These are phyloP conservation scores for Tympanoctomys barrerae DNA, from an alignment of 2,797 vertebrate genomes.

Conservation along the genomic window DNA sequence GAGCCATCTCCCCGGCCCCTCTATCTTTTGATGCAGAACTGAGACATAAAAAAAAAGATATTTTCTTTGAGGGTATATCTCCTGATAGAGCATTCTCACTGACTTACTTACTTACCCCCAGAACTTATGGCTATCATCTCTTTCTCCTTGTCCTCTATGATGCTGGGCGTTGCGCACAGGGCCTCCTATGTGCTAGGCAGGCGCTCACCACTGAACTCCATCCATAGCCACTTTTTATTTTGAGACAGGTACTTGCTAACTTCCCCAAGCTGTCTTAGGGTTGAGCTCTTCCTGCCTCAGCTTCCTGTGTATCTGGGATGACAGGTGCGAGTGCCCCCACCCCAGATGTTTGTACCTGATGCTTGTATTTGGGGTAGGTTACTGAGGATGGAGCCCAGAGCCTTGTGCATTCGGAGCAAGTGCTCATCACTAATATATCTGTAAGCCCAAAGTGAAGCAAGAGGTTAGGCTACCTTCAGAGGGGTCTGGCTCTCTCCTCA, in stretches of 20 bases:
- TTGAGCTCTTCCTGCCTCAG: neutral
- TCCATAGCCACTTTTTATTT: neutral
- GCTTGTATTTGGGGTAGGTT: neutral
- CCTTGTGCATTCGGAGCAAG: neutral
- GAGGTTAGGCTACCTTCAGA: neutral
- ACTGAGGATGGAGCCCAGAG: neutral
- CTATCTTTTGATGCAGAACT: neutral
- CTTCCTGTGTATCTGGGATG: neutral
- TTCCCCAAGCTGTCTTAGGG: neutral
- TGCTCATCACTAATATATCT: neutral
- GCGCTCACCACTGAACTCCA: neutral
- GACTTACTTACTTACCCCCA: neutral
- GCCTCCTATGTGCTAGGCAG: neutral
- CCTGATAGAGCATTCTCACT: neutral
- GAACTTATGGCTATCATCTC: neutral
- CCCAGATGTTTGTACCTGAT: neutral
- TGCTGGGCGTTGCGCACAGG: neutral
- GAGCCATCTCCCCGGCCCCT: no score
- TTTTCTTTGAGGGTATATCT: neutral
- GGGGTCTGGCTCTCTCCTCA: neutral
- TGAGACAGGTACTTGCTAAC: neutral
- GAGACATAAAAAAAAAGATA: neutral
- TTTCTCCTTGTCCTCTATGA: neutral
- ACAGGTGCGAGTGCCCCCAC: neutral
- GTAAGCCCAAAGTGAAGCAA: neutral